Evolutionary conservation across 2,797 vertebrate genomes (phyloP).

Genomic region (Chelidonichthys spinosus): DNA sequence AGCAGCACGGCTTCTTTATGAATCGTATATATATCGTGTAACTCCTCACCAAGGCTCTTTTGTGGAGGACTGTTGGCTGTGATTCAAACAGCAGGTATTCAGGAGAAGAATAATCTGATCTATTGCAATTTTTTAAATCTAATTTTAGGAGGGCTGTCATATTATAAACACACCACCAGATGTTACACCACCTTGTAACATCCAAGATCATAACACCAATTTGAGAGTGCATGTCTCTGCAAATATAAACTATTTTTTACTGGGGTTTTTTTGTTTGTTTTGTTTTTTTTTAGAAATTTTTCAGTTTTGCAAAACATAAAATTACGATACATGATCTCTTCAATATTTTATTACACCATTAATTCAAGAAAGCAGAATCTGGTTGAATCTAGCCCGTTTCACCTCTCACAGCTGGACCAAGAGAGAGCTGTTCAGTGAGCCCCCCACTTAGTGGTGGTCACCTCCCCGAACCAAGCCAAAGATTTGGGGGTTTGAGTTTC

Average conservation of each 20-base stretch:
- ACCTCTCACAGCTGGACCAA: slow-evolving; percentile 5
- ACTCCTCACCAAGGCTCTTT: slow-evolving; percentile 15
- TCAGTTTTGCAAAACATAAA: background rate
- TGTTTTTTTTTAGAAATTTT: too few species aligned
- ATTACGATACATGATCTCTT: too few species aligned
- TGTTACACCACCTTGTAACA: background rate
- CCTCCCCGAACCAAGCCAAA: background rate
- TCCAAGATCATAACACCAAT: background rate
- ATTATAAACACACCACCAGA: background rate
- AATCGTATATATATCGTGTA: slow-evolving; percentile 36
- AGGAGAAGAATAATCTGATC: background rate
- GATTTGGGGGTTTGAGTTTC: slow-evolving; percentile 10
- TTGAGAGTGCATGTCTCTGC: background rate
- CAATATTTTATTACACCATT: background rate
- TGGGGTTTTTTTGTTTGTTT: too few species aligned
- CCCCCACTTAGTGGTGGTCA: background rate
- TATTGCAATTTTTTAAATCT: background rate
- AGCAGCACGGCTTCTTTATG: slow-evolving; percentile 18
- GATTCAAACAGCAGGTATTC: slow-evolving; percentile 7
- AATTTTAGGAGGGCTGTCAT: too few species aligned
- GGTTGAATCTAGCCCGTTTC: slow-evolving; percentile 6
- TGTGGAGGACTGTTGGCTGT: background rate
- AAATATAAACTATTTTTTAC: too few species aligned
- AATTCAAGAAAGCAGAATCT: background rate
- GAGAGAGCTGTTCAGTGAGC: slow-evolving; percentile 1